Percentiles rank a stretch among this genome's conserved stretches.
Evolutionary conservation across 2,888 invertebrate species (phyloP).

Genomic region (Chalcosyrphus nemorum): DNA sequence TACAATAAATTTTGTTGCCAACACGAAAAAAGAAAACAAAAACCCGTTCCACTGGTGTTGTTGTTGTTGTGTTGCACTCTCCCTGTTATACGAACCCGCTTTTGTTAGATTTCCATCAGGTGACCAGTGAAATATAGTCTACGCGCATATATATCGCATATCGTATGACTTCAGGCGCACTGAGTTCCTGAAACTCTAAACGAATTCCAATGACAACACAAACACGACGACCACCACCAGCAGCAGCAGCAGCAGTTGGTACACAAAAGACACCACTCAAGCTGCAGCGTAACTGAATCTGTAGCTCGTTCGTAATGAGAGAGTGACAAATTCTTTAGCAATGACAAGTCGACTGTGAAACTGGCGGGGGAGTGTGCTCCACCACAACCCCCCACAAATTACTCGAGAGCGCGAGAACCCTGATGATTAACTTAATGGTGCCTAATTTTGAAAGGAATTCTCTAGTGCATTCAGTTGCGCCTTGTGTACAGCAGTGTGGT

Average conservation of each 20-base stretch:
- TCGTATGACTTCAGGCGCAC: conserved; percentile 21
- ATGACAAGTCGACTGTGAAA: conserved; percentile 39
- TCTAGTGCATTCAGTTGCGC: conserved; percentile 33
- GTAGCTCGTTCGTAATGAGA: conserved; percentile 9
- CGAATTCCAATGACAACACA: conserved; percentile 55
- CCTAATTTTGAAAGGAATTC: conserved; percentile 60
- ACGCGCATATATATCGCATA: too few species aligned
- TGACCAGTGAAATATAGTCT: neutral
- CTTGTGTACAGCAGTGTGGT: conserved; percentile 36
- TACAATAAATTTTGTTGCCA: neutral
- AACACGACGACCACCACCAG: too few species aligned
- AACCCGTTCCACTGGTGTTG: conserved; percentile 8
- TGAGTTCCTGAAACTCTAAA: conserved; percentile 51
- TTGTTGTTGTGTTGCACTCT: conserved; percentile 1
- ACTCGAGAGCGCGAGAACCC: neutral
- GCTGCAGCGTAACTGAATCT: neutral
- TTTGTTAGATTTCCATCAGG: conserved; percentile 6
- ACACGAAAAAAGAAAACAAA: neutral
- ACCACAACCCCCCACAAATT: neutral
- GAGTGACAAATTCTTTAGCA: conserved; percentile 43
- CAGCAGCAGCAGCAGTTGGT: neutral
- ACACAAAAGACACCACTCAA: neutral
- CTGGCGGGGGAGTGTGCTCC: too few species aligned
- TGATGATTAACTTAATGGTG: conserved; percentile 50
- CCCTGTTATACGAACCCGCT: neutral